Evolutionary conservation across 2,113 vertebrate genomes (phyloP).

Genomic region (Ranitomeya imitator): DNA sequence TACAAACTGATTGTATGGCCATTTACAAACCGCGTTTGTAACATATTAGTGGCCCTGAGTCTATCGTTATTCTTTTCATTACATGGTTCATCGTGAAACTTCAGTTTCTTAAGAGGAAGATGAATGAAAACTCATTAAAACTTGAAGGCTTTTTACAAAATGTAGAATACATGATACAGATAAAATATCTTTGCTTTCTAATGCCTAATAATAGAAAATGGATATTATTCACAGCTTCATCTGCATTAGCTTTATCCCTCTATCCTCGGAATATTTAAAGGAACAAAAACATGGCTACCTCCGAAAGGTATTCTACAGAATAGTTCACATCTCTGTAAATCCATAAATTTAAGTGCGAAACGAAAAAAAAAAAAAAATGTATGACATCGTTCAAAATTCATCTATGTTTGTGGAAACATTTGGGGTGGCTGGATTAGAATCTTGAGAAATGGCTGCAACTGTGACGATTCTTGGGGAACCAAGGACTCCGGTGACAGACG

Average conservation of each 20-base stretch:
- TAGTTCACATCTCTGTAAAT: slow-evolving; percentile 75
- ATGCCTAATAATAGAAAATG: slow-evolving; percentile 37
- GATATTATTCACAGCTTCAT: slow-evolving; percentile 50
- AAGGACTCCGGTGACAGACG: slow-evolving; percentile 87
- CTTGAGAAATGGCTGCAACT: slow-evolving; percentile 92
- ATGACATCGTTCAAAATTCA: slow-evolving; percentile 78
- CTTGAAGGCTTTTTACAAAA: slow-evolving; percentile 35
- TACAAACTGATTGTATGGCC: slow-evolving; percentile 29
- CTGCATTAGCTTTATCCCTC: not conserved
- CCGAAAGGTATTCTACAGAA: slow-evolving; percentile 67
- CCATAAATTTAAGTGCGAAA: slow-evolving; percentile 81
- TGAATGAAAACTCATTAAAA: slow-evolving; percentile 47
- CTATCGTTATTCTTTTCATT: not conserved
- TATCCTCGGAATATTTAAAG: slow-evolving; percentile 28
- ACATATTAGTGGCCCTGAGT: slow-evolving; percentile 37
- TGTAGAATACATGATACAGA: slow-evolving; percentile 39
- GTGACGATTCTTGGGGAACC: slow-evolving; percentile 92
- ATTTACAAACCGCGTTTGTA: slow-evolving; percentile 46
- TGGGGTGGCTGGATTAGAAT: slow-evolving; percentile 95
- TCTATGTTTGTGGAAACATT: slow-evolving; percentile 94
- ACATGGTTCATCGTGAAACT: not conserved
- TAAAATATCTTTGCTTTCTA: slow-evolving; percentile 41
- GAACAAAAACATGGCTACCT: not conserved
- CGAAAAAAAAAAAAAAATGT: slow-evolving; percentile 57
- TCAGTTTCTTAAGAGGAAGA: not conserved